phyloP scores from a whole-genome alignment of 2,797 vertebrate genomes.

The Pangasius krempfi region DNA sequence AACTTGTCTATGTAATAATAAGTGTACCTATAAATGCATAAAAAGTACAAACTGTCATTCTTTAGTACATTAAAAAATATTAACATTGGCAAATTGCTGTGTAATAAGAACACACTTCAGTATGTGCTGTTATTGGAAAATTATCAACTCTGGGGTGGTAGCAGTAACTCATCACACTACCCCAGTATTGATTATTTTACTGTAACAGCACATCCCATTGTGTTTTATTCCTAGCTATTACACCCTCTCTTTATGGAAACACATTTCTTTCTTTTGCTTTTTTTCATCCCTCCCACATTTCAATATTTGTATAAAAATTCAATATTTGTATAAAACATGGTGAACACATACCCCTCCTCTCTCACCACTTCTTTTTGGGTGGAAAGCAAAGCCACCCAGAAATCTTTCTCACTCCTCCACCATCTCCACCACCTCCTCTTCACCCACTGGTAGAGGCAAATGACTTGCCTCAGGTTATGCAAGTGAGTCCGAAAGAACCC shows the following conservation, averaged over 20 bases:
- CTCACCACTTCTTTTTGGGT: neutral
- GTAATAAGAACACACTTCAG: neutral
- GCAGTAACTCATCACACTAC: neutral
- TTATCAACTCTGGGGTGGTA: neutral
- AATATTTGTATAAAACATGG: neutral
- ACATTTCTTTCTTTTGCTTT: neutral
- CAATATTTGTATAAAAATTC: slow-evolving; percentile 2
- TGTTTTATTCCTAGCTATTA: neutral
- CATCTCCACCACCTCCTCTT: slow-evolving; percentile 1
- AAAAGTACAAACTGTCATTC: neutral
- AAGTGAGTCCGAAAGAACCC: slow-evolving; percentile 1
- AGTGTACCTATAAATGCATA: neutral
- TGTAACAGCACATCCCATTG: neutral
- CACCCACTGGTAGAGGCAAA: neutral
- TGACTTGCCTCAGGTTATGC: slow-evolving; percentile 11
- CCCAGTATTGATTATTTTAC: neutral
- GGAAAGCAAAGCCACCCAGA: slow-evolving; percentile 29
- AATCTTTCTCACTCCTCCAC: neutral
- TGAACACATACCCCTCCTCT: neutral
- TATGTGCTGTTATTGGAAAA: neutral
- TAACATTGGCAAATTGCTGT: neutral
- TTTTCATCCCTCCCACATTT: neutral
- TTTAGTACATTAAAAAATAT: neutral
- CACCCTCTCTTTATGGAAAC: neutral
- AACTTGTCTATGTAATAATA: neutral